Evolutionary conservation across 2,113 vertebrate genomes (phyloP).

Genomic region (Corydoras maculifer): DNA sequence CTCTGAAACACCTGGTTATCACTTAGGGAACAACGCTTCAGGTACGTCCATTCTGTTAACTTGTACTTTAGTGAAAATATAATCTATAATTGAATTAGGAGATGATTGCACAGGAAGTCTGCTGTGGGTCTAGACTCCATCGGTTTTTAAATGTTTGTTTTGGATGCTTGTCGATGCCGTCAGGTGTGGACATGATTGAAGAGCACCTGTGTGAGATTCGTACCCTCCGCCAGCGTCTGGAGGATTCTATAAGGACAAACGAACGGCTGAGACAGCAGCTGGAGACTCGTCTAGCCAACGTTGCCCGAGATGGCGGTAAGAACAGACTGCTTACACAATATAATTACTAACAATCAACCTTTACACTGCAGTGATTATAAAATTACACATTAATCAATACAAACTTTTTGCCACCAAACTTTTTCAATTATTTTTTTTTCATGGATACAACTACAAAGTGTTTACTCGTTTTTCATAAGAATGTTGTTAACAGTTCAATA

Average conservation of each 20-base stretch:
- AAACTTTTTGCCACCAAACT: too few relatives aligned
- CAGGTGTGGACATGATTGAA: conserved; percentile 79
- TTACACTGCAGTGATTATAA: not conserved
- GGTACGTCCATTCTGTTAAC: conserved; percentile 53
- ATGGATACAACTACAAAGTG: too few relatives aligned
- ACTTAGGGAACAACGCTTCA: conserved; percentile 62
- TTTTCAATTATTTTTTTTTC: too few relatives aligned
- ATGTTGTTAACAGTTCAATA: too few relatives aligned
- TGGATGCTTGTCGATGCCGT: not conserved
- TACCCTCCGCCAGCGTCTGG: conserved; percentile 78
- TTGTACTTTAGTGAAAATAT: not conserved
- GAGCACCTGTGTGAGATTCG: conserved; percentile 84
- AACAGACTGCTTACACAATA: not conserved
- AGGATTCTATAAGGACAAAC: conserved; percentile 87
- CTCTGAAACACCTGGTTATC: conserved; percentile 53
- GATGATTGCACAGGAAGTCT: too few relatives aligned
- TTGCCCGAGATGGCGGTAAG: conserved; percentile 62
- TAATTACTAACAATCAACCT: not conserved
- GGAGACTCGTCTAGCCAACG: conserved; percentile 67
- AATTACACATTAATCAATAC: not conserved
- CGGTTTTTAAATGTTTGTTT: too few relatives aligned
- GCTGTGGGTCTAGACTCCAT: too few relatives aligned
- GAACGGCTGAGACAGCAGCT: conserved; percentile 83
- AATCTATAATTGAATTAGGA: too few relatives aligned
- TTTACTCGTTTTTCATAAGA: too few relatives aligned